These are phyloP conservation scores for Podarcis siculus DNA, from an alignment of 2,797 vertebrate genomes.

Conservation along the genomic window DNA sequence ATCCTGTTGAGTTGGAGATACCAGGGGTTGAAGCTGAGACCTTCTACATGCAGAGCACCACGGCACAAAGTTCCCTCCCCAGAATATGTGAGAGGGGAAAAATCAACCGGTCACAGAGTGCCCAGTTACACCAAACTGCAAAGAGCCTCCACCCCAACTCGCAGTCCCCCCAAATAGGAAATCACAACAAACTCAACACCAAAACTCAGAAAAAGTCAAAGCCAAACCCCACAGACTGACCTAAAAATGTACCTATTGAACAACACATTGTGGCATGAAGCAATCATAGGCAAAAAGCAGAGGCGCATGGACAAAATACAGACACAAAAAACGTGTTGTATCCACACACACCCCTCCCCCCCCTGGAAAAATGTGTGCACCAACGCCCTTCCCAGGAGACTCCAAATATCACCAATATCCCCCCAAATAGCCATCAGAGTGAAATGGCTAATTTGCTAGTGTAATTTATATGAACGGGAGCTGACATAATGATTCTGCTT, in stretches of 20 bases:
- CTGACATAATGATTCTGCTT: neutral
- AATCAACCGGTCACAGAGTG: no score
- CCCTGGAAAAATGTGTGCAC: neutral
- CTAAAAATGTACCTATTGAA: neutral
- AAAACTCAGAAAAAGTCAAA: neutral
- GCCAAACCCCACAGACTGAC: no score
- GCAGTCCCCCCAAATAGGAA: neutral
- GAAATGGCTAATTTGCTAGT: neutral
- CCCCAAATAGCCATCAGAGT: neutral
- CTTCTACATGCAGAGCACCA: no score
- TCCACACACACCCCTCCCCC: neutral
- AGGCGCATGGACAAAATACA: neutral
- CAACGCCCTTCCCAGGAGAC: neutral
- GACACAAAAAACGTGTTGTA: neutral
- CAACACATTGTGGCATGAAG: neutral
- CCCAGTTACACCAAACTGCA: neutral
- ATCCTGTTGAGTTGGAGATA: no score
- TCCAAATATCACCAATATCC: neutral
- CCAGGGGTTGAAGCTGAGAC: no score
- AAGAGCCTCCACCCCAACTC: neutral
- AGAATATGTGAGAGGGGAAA: no score
- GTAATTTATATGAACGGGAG: neutral
- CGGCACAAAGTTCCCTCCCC: no score
- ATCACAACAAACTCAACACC: no score
- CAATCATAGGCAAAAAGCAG: neutral